Percentiles rank a stretch among this genome's conserved stretches.
These are phyloP conservation scores for Ryuthela nishihirai DNA, from an alignment of 2,888 invertebrate species.

Conservation along the genomic window DNA sequence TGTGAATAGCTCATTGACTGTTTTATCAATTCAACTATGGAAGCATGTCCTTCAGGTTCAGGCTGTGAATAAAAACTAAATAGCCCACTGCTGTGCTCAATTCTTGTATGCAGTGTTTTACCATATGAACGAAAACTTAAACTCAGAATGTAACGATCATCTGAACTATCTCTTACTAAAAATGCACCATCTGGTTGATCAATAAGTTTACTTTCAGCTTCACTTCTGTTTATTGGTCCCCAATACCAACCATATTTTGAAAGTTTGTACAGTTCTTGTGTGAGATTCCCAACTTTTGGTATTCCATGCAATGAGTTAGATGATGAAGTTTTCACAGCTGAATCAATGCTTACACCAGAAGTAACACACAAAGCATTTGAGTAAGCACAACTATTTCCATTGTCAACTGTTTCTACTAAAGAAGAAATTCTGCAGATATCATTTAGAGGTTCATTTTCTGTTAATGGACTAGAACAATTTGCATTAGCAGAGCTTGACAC, in stretches of 20 bases:
- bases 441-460: conserved; percentile 15
- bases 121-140: conserved; percentile 67
- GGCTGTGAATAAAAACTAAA: conserved; percentile 56
- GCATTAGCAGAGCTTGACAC: conserved; percentile 6
- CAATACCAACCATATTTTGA: conserved; percentile 68
- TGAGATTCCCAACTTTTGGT: conserved; percentile 47
- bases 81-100: conserved; percentile 65
- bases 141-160: conserved; percentile 65
- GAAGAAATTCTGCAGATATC: background rate
- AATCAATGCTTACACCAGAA: too few relatives aligned
- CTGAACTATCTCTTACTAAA: conserved; percentile 72
- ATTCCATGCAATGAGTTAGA: too few relatives aligned
- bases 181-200: conserved; percentile 71
- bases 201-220: conserved; percentile 66
- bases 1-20: conserved; percentile 68
- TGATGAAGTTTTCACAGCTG: too few relatives aligned
- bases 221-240: conserved; percentile 69
- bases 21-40: conserved; percentile 68
- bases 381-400: too few relatives aligned
- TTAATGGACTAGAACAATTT: conserved; percentile 17
- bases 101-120: conserved; percentile 67
- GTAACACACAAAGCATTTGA: too few relatives aligned
- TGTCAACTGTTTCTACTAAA: background rate
- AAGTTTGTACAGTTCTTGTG: conserved; percentile 53
- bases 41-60: conserved; percentile 58